These are phyloP conservation scores for Microtus richardsoni DNA, from an alignment of 2,113 vertebrate genomes.

Conservation along the genomic window DNA sequence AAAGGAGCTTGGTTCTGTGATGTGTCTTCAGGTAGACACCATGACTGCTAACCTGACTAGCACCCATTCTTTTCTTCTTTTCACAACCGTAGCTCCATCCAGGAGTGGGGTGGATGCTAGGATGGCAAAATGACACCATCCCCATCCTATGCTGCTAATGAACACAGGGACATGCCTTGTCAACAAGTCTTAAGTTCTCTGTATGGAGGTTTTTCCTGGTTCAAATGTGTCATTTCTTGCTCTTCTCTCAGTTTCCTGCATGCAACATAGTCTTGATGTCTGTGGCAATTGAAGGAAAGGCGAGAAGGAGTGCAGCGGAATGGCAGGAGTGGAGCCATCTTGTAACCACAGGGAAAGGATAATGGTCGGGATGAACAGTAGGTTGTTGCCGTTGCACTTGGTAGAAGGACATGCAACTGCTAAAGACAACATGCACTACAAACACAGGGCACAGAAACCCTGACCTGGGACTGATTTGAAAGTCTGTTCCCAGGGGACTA, in stretches of 20 bases:
- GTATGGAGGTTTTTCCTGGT: neutral
- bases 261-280: neutral
- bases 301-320: too few species aligned
- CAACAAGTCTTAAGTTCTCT: neutral
- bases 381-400: neutral
- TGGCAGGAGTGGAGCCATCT: neutral
- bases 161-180: neutral
- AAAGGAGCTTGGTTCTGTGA: neutral
- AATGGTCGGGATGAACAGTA: neutral
- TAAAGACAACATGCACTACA: neutral
- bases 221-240: neutral
- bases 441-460: neutral
- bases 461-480: neutral
- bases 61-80: neutral
- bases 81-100: neutral
- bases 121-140: neutral
- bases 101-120: neutral
- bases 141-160: neutral
- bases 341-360: neutral
- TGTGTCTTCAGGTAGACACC: neutral
- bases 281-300: neutral
- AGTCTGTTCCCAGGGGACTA: neutral
- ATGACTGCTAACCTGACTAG: neutral
- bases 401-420: neutral
- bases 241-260: neutral